Percentiles rank a stretch among this genome's conserved stretches.
Conservation (phyloP, 2,888 invertebrate species). For the Hirtodrosophila confusa region DNA sequence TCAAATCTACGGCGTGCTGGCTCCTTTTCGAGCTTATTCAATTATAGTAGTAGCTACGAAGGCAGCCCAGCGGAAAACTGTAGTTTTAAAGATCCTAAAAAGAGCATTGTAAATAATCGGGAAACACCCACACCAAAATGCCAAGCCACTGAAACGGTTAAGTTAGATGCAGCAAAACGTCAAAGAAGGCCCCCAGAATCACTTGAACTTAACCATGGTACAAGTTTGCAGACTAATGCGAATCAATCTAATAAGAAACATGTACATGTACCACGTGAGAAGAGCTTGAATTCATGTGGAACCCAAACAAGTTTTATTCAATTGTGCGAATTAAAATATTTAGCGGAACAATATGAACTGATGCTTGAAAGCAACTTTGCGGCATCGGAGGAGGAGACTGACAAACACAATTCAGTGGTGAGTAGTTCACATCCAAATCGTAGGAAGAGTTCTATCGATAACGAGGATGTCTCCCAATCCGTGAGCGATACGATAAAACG, state of each 20-base stretch:
- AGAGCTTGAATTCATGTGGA: conserved; percentile 62
- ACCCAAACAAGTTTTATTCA: conserved; percentile 82
- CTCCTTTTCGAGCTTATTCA: conserved; percentile 68
- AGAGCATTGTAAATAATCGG: background rate
- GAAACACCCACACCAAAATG: background rate
- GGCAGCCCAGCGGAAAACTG: background rate
- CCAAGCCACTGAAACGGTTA: background rate
- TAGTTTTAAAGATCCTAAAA: background rate
- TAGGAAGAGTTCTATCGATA: conserved; percentile 91
- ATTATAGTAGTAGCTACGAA: conserved; percentile 35
- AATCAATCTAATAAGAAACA: background rate
- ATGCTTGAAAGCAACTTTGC: conserved; percentile 47
- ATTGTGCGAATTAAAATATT: conserved; percentile 73
- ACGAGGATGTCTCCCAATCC: conserved; percentile 93
- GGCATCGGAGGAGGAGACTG: conserved; percentile 75
- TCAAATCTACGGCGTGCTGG: conserved; percentile 56
- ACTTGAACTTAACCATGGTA: conserved; percentile 31
- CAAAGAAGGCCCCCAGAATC: conserved; percentile 57
- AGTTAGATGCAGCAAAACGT: conserved; percentile 19
- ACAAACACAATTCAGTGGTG: conserved; percentile 37
- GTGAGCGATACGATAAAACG: conserved; percentile 94
- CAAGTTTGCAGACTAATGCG: background rate
- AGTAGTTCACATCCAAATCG: conserved; percentile 73
- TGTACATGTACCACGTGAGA: conserved; percentile 15
- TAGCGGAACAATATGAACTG: conserved; percentile 78